Conservation (phyloP, 2,888 invertebrate genomes). For the Folsomia manolachei region DNA sequence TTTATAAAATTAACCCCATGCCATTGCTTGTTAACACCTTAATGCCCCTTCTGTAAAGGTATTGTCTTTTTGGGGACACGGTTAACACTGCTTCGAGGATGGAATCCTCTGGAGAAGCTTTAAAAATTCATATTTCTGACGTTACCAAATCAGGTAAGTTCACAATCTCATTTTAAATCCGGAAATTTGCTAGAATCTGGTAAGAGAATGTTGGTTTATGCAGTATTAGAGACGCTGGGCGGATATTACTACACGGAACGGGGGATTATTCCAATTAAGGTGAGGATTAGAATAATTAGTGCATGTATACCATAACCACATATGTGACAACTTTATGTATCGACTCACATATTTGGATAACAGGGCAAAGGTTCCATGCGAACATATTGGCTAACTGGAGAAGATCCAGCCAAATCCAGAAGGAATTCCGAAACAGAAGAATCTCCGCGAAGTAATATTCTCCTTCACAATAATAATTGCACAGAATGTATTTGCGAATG, state of each 20-base stretch:
- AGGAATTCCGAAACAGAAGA: conserved; percentile 34
- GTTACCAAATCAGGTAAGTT: conserved; percentile 74
- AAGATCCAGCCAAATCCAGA: conserved; percentile 55
- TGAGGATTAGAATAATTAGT: conserved; percentile 6
- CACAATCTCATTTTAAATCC: too few relatives aligned
- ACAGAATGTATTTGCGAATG: neutral
- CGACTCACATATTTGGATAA: neutral
- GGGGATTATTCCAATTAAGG: conserved; percentile 71
- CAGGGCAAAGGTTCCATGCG: conserved; percentile 77
- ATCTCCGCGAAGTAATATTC: neutral
- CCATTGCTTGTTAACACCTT: too few relatives aligned
- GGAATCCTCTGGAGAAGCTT: conserved; percentile 78
- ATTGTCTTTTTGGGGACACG: conserved; percentile 61
- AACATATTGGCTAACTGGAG: conserved; percentile 69
- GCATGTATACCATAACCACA: conserved; percentile 3
- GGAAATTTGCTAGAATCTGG: conserved; percentile 64
- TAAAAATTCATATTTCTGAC: conserved; percentile 83
- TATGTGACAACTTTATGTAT: neutral
- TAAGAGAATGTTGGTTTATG: too few relatives aligned
- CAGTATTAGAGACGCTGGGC: conserved; percentile 73
- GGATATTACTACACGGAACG: conserved; percentile 78
- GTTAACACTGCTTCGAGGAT: conserved; percentile 78
- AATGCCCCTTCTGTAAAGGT: neutral
- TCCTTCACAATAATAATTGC: conserved; percentile 2
- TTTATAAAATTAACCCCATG: neutral